Percentiles rank a stretch among this genome's conserved stretches.
These are phyloP conservation scores for Corythornis leucogaster DNA, from an alignment of 2,797 vertebrate species.

Conservation along the genomic window DNA sequence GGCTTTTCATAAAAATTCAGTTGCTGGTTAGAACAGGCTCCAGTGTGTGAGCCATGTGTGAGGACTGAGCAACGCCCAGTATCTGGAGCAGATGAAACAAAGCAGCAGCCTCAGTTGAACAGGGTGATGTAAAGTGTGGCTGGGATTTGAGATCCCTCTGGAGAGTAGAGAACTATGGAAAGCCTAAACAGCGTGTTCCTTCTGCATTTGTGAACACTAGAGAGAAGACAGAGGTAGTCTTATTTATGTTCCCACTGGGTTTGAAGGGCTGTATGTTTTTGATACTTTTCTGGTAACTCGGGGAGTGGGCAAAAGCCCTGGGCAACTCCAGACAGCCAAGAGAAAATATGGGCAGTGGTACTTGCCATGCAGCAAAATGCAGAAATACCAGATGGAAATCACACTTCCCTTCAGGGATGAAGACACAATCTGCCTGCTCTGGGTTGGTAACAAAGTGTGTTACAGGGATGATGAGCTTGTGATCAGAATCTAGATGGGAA, in stretches of 20 bases:
- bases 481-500: not conserved
- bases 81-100: not conserved
- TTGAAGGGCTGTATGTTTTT: not conserved
- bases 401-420: not conserved
- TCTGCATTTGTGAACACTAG: not conserved
- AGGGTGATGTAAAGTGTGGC: not conserved
- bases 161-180: not conserved
- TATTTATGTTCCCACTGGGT: not conserved
- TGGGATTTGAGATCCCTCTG: not conserved
- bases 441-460: not conserved
- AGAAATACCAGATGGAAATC: not conserved
- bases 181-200: not conserved
- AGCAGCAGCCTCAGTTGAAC: not conserved
- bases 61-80: fast-evolving
- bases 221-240: not conserved
- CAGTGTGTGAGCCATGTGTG: fast-evolving
- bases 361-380: not conserved
- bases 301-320: not conserved
- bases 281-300: not conserved
- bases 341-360: not conserved
- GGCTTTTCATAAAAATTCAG: not conserved
- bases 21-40: not conserved
- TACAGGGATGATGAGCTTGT: not conserved
- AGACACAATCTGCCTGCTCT: not conserved
- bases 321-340: not conserved